Conservation (phyloP, 2,888 invertebrate species). For the Zhuqinia jingwanae region DNA sequence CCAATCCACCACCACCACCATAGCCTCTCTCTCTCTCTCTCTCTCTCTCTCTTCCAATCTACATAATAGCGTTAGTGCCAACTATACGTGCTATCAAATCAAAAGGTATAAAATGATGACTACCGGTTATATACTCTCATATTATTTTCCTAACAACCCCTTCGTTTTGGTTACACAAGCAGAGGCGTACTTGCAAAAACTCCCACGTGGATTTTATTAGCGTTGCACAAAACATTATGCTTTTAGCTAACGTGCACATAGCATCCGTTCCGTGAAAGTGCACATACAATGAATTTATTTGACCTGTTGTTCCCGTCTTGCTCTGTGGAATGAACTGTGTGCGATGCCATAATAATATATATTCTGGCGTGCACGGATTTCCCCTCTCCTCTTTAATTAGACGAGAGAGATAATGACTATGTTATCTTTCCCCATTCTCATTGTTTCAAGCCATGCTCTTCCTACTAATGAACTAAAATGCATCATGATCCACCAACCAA, state of each 20-base stretch:
- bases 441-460: not conserved
- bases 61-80: too few species aligned
- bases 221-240: too few species aligned
- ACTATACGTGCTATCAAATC: too few species aligned
- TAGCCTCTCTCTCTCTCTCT: not conserved
- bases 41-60: not conserved
- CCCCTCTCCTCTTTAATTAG: constrained; percentile 53
- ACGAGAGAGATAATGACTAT: constrained; percentile 63
- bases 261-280: constrained; percentile 3
- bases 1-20: too few species aligned
- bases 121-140: constrained; percentile 51
- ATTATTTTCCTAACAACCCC: constrained; percentile 35
- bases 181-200: too few species aligned
- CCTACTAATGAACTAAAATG: not conserved
- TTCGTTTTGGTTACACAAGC: too few species aligned
- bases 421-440: constrained; percentile 29
- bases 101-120: too few species aligned
- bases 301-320: constrained; percentile 60
- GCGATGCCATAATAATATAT: not conserved
- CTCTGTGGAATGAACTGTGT: not conserved
- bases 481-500: not conserved
- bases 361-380: constrained; percentile 4
- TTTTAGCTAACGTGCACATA: too few species aligned
- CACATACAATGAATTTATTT: constrained; percentile 56
- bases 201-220: constrained; percentile 54